Evolutionary conservation across 2,797 vertebrate species (phyloP).

Genomic region (Cetoscarus ocellatus): DNA sequence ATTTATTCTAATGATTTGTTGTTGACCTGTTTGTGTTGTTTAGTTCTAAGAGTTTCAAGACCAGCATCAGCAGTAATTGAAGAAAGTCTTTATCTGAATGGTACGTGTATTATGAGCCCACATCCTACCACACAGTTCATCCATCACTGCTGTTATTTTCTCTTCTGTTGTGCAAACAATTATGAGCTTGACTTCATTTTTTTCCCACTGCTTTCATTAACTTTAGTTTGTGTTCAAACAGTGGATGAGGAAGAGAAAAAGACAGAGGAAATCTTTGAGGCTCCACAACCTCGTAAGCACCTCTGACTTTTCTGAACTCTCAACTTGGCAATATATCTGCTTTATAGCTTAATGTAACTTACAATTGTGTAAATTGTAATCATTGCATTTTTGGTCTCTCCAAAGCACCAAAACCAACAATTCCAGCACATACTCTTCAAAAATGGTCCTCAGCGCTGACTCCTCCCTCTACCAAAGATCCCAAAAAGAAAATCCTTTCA

Average conservation of each 20-base stretch:
- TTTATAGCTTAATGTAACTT: not conserved
- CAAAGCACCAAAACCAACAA: slow-evolving; percentile 45
- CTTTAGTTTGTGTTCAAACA: slow-evolving; percentile 54
- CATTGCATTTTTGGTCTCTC: not conserved
- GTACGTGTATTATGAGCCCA: slow-evolving; percentile 50
- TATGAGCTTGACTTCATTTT: slow-evolving; percentile 55
- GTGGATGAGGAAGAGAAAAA: not conserved
- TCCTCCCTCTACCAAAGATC: rapidly evolving
- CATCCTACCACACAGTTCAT: not conserved
- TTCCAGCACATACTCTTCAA: slow-evolving; percentile 35
- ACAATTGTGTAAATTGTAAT: not conserved
- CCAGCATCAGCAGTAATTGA: not conserved
- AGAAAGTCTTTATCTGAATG: slow-evolving; percentile 42
- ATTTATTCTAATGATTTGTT: too few species aligned
- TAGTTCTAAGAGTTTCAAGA: not conserved
- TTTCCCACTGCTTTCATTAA: slow-evolving; percentile 9
- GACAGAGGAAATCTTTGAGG: not conserved
- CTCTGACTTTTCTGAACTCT: not conserved
- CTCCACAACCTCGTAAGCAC: slow-evolving; percentile 39
- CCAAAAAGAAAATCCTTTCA: not conserved
- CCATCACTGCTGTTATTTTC: not conserved
- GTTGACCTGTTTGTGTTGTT: not conserved
- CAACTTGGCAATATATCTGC: not conserved
- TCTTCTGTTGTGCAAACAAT: not conserved
- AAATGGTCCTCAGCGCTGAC: rapidly evolving